Percentiles rank a stretch among this genome's conserved stretches.
These are phyloP conservation scores for Smittia sp. DNA, from an alignment of 2,888 invertebrate species.

Conservation along the genomic window DNA sequence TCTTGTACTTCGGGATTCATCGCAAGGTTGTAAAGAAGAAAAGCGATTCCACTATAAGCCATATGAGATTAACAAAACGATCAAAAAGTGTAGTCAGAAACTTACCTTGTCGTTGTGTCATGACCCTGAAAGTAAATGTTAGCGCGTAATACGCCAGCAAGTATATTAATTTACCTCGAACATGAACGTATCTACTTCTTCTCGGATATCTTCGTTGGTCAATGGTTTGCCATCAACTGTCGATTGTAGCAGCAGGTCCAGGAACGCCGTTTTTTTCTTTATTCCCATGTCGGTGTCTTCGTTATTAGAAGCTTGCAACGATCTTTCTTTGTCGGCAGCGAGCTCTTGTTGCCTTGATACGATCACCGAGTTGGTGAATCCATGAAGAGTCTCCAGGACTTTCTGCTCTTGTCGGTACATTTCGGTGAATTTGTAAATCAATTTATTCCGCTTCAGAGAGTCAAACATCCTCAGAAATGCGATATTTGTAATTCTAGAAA, in stretches of 20 bases:
- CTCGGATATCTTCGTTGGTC: slow-evolving; percentile 60
- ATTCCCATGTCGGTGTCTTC: slow-evolving; percentile 50
- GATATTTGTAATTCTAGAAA: slow-evolving; percentile 10
- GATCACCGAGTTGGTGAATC: slow-evolving; percentile 58
- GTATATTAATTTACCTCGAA: slow-evolving; percentile 63
- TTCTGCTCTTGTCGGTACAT: slow-evolving; percentile 59
- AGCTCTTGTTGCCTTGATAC: slow-evolving; percentile 46
- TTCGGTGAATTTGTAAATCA: slow-evolving; percentile 55
- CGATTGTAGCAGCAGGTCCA: slow-evolving; percentile 65
- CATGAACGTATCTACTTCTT: slow-evolving; percentile 73
- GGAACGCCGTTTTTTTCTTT: slow-evolving; percentile 64
- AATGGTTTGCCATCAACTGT: slow-evolving; percentile 61
- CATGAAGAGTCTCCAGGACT: slow-evolving; percentile 55
- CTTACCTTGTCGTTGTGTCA: slow-evolving; percentile 53
- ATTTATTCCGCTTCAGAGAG: slow-evolving; percentile 49
- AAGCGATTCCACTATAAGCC: not conserved
- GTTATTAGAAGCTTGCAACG: slow-evolving; percentile 14
- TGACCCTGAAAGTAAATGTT: slow-evolving; percentile 61
- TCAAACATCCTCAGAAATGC: slow-evolving; percentile 53
- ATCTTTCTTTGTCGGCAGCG: slow-evolving; percentile 23
- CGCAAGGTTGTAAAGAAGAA: not conserved
- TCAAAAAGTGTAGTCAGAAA: not conserved
- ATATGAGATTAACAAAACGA: not conserved
- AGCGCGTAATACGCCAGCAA: too few relatives aligned
- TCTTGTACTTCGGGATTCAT: slow-evolving; percentile 49